A percentile compares a stretch with the other conserved stretches of the same genome.
These are phyloP conservation scores for Drosophila falleni DNA, from an alignment of 2,888 invertebrate species.

Conservation along the genomic window DNA sequence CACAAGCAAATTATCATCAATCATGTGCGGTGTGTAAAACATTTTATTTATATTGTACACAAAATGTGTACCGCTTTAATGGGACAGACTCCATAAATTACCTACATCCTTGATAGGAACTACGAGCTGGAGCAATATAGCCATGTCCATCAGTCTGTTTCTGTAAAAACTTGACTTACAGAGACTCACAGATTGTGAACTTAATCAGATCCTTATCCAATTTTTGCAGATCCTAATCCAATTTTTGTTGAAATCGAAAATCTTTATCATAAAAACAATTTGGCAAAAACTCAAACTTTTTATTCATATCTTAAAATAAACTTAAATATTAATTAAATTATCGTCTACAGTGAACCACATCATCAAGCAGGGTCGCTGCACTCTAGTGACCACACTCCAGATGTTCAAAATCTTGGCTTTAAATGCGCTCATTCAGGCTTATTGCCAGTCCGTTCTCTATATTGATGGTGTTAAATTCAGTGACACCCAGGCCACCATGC, in stretches of 20 bases:
- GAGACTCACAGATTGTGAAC: too few species aligned
- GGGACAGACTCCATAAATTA: background rate
- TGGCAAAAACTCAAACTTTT: too few species aligned
- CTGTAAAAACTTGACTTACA: too few species aligned
- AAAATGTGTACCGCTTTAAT: background rate
- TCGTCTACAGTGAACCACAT: slow-evolving; percentile 95
- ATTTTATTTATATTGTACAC: background rate
- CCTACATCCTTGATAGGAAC: background rate
- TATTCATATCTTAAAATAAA: too few species aligned
- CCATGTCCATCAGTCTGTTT: too few species aligned
- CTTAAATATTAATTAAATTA: too few species aligned
- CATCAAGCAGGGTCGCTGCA: slow-evolving; percentile 99
- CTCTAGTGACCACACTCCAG: slow-evolving; percentile 98
- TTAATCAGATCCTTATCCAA: too few species aligned
- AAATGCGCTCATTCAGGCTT: slow-evolving; percentile 98
- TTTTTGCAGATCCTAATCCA: too few species aligned
- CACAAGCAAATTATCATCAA: slow-evolving; percentile 98
- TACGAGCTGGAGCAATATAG: too few species aligned
- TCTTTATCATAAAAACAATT: too few species aligned
- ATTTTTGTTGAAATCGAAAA: too few species aligned
- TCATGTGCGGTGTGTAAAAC: slow-evolving; percentile 92
- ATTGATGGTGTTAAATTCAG: slow-evolving; percentile 99
- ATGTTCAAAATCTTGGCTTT: slow-evolving; percentile 99
- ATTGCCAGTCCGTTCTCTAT: slow-evolving; percentile 99
- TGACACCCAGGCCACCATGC: slow-evolving; percentile 98